A percentile compares a stretch with the other conserved stretches of the same genome.
phyloP scores from a whole-genome alignment of 2,797 vertebrate genomes.

The Lemur catta region DNA sequence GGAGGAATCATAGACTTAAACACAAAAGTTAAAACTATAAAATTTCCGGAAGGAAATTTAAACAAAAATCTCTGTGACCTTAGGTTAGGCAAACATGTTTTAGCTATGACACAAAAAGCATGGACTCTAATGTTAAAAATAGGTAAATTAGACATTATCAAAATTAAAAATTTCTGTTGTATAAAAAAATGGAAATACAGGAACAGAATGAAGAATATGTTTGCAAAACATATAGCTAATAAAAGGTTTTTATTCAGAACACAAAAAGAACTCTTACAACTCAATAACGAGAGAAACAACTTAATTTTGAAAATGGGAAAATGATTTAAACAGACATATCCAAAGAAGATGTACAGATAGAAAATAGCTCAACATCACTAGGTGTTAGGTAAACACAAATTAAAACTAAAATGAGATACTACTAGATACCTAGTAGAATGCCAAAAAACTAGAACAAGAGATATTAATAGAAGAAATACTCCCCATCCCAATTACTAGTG shows the following conservation, averaged over 20 bases:
- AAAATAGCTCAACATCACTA: neutral
- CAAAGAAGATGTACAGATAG: neutral
- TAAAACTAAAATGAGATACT: neutral
- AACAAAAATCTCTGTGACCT: neutral
- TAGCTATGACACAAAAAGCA: neutral
- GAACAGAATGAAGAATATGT: neutral
- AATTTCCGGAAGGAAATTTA: neutral
- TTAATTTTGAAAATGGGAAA: neutral
- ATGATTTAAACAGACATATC: neutral
- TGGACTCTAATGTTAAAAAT: neutral
- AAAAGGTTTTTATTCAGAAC: neutral
- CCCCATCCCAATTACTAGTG: neutral
- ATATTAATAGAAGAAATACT: neutral
- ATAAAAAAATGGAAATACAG: neutral
- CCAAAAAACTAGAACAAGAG: neutral
- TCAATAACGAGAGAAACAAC: neutral
- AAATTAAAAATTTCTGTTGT: neutral
- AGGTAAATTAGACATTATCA: neutral
- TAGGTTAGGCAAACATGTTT: neutral
- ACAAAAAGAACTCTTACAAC: neutral
- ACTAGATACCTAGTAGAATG: neutral
- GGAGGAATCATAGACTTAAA: neutral
- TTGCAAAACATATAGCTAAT: neutral
- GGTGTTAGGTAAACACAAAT: neutral
- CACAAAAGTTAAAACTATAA: neutral